These are phyloP conservation scores for Sprattus sprattus DNA, from an alignment of 2,113 vertebrate genomes.

Conservation along the genomic window DNA sequence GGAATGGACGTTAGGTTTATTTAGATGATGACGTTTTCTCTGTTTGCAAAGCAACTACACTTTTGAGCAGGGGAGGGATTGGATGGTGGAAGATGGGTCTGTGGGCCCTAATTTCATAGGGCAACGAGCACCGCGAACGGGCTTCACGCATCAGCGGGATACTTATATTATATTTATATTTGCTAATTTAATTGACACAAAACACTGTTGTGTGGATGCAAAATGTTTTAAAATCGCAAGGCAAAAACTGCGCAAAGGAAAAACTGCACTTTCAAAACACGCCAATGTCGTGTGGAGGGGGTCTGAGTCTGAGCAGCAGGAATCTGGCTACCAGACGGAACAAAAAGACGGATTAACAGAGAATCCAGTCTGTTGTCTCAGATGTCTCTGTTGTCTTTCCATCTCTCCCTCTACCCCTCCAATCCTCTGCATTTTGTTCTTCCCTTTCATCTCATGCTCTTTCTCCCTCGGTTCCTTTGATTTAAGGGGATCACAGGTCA, in stretches of 20 bases:
- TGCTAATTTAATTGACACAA: too few relatives aligned
- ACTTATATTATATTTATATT: too few relatives aligned
- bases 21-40: not conserved
- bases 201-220: too few relatives aligned
- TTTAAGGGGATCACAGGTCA: not conserved
- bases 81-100: not conserved
- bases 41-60: not conserved
- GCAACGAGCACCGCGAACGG: too few relatives aligned
- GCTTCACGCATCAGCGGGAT: too few relatives aligned
- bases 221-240: too few relatives aligned
- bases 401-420: not conserved
- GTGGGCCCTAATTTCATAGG: not conserved
- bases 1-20: not conserved
- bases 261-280: too few relatives aligned
- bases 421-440: not conserved
- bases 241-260: too few relatives aligned
- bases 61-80: not conserved
- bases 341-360: not conserved
- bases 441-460: not conserved
- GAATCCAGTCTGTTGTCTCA: constrained; percentile 7
- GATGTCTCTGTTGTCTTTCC: constrained; percentile 5
- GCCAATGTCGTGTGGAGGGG: not conserved
- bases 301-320: constrained; percentile 5
- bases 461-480: not conserved
- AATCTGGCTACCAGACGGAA: constrained; percentile 12